Conservation (phyloP, 2,888 invertebrate genomes). For the Boloria euphrosyne region DNA sequence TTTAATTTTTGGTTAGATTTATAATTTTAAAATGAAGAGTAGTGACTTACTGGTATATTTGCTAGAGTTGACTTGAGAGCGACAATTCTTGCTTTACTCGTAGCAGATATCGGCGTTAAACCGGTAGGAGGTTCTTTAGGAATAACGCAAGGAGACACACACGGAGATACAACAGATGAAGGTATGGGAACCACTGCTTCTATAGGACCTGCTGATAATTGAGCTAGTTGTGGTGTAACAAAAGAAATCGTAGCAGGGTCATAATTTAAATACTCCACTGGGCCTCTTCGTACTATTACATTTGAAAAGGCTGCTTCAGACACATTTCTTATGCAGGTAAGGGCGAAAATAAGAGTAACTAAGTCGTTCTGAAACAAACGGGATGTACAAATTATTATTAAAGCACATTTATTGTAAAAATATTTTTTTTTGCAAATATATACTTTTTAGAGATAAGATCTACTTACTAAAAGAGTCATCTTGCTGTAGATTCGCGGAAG, state of each 20-base stretch:
- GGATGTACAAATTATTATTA: slow-evolving; percentile 21
- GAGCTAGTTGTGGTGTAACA: slow-evolving; percentile 51
- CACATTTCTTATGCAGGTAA: slow-evolving; percentile 47
- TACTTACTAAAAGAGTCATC: slow-evolving; percentile 77
- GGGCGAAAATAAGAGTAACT: slow-evolving; percentile 47
- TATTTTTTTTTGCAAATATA: slow-evolving; percentile 7
- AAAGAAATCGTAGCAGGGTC: slow-evolving; percentile 53
- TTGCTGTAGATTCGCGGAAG: slow-evolving; percentile 68
- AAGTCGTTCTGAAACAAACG: slow-evolving; percentile 55
- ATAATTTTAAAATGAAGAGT: not conserved
- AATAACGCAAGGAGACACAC: slow-evolving; percentile 63
- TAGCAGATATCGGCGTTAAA: slow-evolving; percentile 48
- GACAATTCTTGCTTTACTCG: slow-evolving; percentile 54
- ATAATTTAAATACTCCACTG: slow-evolving; percentile 58
- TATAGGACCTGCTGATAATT: slow-evolving; percentile 53
- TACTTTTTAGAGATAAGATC: slow-evolving; percentile 43
- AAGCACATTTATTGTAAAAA: slow-evolving; percentile 1
- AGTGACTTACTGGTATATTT: slow-evolving; percentile 57
- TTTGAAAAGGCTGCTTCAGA: slow-evolving; percentile 61
- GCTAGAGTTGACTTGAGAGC: slow-evolving; percentile 55
- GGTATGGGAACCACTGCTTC: slow-evolving; percentile 50
- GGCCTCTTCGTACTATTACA: slow-evolving; percentile 64
- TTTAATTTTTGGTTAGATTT: slow-evolving; percentile 1
- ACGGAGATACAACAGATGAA: slow-evolving; percentile 54
- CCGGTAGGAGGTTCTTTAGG: slow-evolving; percentile 51